Evolutionary conservation across 2,113 vertebrate genomes (phyloP), one percentile per base, ranked within the genome.

Genomic region (Macroglossus sobrinus): DNA sequence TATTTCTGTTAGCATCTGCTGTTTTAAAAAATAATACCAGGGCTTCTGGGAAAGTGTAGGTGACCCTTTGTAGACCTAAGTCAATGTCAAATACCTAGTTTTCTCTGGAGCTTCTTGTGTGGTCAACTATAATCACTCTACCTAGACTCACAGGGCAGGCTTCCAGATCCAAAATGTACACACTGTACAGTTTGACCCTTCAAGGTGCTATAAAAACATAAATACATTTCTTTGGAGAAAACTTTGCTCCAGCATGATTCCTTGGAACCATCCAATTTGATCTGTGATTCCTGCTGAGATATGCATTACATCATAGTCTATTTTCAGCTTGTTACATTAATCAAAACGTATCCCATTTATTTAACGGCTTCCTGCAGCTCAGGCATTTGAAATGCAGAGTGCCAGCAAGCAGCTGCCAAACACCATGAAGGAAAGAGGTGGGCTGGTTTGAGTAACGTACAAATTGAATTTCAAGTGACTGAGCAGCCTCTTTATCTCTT

Each of bases 401-500:
- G 96, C 97, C 96, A 98, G 96, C 95, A 96, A 98, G 97, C 96
- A 98, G 98, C 97, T 98, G 96, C 98, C 97, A 98, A 97, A 88
- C 94, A 98, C 97, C n/a, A 33, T 94, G 97, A 98, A 98, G 97
- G 97, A 98, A 98, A 97, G 96, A 98, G 97, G 98, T 97, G 94
- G 94, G 95, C 95, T 94, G 96, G 97, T 97, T 96, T 96, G 96
- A 98, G 97, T 94, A 95, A 98, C 94, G 96, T 97, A 98, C 97
- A 98, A 98, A 98, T 98, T 98, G 98, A 98, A 98, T 98, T 98
- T 98, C 98, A 98, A 98, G 98, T 98, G 98, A 98, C 98, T 98
- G 98, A 98, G 97, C 97, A 98, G 97, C 94, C 97, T 98, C 97
- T 98, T 99, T 98, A 98, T 98, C 98, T 98, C 97, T 97, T 78